A percentile compares a stretch with the other conserved stretches of the same genome.
These are phyloP conservation scores for Zosterops japonicus DNA, from an alignment of 2,113 vertebrate species.

Conservation along the genomic window DNA sequence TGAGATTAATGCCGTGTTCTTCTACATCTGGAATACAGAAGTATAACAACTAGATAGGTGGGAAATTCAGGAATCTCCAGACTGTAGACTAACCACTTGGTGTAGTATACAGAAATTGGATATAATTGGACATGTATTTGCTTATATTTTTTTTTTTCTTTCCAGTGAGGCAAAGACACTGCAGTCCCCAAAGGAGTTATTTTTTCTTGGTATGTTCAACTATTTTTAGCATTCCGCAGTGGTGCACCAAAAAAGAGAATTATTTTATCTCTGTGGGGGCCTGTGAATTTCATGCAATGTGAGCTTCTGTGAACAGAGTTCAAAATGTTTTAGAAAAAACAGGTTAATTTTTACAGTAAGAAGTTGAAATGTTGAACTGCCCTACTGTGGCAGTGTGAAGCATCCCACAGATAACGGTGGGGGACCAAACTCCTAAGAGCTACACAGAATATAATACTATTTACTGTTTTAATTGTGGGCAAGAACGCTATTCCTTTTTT, in stretches of 20 bases:
- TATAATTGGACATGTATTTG: not conserved
- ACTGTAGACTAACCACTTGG: not conserved
- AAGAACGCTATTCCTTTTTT: not conserved
- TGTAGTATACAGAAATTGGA: not conserved
- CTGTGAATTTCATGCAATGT: conserved; percentile 32
- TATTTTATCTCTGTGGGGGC: conserved; percentile 32
- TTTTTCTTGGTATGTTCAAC: not conserved
- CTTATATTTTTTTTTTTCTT: not conserved
- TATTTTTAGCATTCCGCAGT: conserved; percentile 47
- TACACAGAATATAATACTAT: not conserved
- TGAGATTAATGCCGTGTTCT: not conserved
- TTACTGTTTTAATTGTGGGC: not conserved
- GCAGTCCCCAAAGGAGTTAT: not conserved
- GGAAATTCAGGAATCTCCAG: not conserved
- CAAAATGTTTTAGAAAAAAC: conserved; percentile 22
- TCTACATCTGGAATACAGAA: not conserved
- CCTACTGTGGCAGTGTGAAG: not conserved
- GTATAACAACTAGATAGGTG: not conserved
- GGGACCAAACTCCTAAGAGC: not conserved
- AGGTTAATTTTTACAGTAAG: conserved; percentile 51
- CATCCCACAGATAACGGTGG: not conserved
- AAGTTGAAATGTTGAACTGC: conserved; percentile 28
- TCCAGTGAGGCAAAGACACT: not conserved
- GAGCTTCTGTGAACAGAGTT: conserved; percentile 22
- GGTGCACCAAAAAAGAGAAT: conserved; percentile 1